phyloP scores from a whole-genome alignment of 2,113 vertebrate species.

The Hylia prasina region DNA sequence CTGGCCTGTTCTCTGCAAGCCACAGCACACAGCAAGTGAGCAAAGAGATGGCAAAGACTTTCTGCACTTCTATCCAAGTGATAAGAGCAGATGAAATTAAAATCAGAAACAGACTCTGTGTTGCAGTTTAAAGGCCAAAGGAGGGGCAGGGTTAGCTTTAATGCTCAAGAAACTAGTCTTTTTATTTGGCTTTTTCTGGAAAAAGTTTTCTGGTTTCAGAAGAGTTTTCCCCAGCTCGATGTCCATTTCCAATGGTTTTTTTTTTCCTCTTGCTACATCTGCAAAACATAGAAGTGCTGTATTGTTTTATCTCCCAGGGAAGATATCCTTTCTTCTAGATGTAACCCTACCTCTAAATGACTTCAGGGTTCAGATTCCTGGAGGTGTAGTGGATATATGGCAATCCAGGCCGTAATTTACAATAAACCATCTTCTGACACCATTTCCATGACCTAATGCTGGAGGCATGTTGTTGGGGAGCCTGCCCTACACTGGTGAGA shows the following conservation, averaged over 20 bases:
- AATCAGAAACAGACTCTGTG: conserved; percentile 5
- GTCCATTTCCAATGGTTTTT: conserved; percentile 11
- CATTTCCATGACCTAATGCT: conserved; percentile 39
- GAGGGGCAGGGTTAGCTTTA: neutral
- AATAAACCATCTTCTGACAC: conserved; percentile 51
- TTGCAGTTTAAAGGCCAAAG: neutral
- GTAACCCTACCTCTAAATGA: conserved; percentile 56
- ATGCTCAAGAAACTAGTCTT: neutral
- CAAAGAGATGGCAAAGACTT: neutral
- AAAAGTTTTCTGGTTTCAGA: conserved; percentile 2
- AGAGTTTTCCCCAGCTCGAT: neutral
- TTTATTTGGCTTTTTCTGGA: conserved; percentile 43
- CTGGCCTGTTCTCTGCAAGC: neutral
- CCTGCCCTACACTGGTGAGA: neutral
- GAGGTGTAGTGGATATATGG: conserved; percentile 64
- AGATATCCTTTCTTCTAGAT: conserved; percentile 56
- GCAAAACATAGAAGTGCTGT: conserved; percentile 52
- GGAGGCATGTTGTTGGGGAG: conserved; percentile 29
- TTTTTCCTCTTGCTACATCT: conserved; percentile 28
- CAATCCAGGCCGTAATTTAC: conserved; percentile 48
- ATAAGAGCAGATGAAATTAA: conserved; percentile 14
- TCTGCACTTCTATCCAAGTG: neutral
- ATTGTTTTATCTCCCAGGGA: conserved; percentile 66
- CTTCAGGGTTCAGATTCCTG: conserved; percentile 64
- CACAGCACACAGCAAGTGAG: neutral